Base-by-base conservation (phyloP, 2,797 vertebrate genomes). In the Eupleurogrammus muticus region DNA sequence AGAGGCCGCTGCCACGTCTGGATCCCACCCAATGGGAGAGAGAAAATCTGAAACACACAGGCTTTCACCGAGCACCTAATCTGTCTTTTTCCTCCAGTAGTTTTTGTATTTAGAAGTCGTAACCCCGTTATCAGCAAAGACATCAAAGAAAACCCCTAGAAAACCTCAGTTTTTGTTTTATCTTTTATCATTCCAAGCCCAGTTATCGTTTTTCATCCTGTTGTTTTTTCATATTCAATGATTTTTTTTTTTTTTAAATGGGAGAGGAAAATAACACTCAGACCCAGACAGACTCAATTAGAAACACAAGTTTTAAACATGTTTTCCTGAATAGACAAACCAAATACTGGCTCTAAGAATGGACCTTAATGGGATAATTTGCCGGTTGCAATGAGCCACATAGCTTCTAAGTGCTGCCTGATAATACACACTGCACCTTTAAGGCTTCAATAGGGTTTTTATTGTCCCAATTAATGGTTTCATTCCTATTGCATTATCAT, bases 1-100 rank as follows among this genome's bases (percentile, higher is more conserved):
- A 68, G 66, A 71, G 70, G 70, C 61, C 69, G 52, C n/a, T 42
- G 44, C 57, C 44, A 66, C 9, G 2, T 78, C 65, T 66, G 62
- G 74, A 66, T 40, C 40, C 9, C 21, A 38, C 62, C 74, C 78
- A 84, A 76, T 79, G 75, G 80, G 17, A 67, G 44, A 50, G 66
- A 70, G 23, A 70, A n/a, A 60, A 32, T 74, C 9, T 6, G 16
- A 67, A 72, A 61, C 47, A 73, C 73, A 62, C 69, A 57, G 50
- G 64, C 28, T 67, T 44, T 83, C 57, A 28, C 65, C 38, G 49
- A 83, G 72, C 50, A 20, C 20, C 77, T 74, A 46, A 61, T 85
- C 70, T 67, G 42, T 77, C 55, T 74, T 70, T 83, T 80, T 66
- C 34, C 23, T 54, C 14, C 42, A 36, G 42, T 48, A 57, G 54